Percentiles rank a stretch among this genome's conserved stretches.
Evolutionary conservation across 1,140 invertebrate genomes (phyloP).

Genomic region (Gerris buenoi): DNA sequence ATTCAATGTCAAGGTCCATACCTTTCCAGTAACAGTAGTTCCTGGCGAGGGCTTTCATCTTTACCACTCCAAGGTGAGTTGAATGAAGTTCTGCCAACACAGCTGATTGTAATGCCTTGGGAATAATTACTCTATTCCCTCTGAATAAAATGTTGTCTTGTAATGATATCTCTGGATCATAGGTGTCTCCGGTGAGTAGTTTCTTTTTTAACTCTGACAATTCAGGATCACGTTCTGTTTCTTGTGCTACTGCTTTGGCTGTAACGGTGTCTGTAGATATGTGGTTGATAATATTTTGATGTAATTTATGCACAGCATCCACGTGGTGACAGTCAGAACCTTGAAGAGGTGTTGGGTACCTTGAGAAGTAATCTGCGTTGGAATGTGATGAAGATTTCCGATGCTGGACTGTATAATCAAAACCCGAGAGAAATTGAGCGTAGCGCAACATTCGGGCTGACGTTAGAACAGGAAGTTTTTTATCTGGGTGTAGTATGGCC

Average conservation of each 20-base stretch:
- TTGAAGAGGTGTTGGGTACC: too few species aligned
- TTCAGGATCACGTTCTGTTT: too few species aligned
- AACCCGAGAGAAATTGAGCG: conserved; percentile 24
- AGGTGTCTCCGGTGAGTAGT: too few species aligned
- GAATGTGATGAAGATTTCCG: conserved; percentile 20
- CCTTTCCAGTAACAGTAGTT: conserved; percentile 21
- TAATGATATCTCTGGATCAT: too few species aligned
- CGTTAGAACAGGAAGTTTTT: background rate
- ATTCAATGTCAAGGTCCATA: conserved; percentile 25
- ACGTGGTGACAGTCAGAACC: too few species aligned
- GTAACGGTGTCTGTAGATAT: too few species aligned
- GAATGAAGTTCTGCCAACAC: conserved; percentile 16
- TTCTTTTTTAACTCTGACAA: too few species aligned
- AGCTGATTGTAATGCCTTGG: conserved; percentile 4
- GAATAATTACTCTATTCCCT: conserved; percentile 12
- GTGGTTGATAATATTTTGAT: too few species aligned
- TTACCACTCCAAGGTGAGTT: conserved; percentile 22
- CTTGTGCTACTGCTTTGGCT: too few species aligned
- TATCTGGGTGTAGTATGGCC: conserved; percentile 29
- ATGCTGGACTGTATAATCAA: conserved; percentile 28
- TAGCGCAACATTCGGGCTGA: background rate
- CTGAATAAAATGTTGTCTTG: background rate
- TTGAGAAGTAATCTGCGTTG: conserved; percentile 24
- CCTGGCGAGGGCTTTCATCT: conserved; percentile 24
- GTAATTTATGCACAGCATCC: too few species aligned